Percentiles rank a stretch among this genome's conserved stretches.
These are phyloP conservation scores for Enteromius viviparus DNA, from an alignment of 2,797 vertebrate species.

Conservation along the genomic window DNA sequence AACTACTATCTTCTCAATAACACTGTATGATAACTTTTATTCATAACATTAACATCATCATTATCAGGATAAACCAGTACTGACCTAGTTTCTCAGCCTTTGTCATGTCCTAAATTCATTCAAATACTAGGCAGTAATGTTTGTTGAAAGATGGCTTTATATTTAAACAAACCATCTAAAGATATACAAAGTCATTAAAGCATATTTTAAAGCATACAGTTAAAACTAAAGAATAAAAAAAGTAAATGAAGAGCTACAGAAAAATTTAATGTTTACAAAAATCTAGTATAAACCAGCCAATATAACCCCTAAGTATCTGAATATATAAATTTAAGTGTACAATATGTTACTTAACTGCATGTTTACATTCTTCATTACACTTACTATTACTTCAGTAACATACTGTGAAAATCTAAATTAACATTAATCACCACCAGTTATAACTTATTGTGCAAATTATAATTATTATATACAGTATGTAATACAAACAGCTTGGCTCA, in stretches of 20 bases:
- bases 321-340: not conserved
- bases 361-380: not conserved
- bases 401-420: not conserved
- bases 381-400: not conserved
- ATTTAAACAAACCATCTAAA: not conserved
- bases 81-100: conserved; percentile 7
- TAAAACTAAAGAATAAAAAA: not conserved
- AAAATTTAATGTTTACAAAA: not conserved
- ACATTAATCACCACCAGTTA: not conserved
- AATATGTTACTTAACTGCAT: not conserved
- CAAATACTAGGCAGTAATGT: not conserved
- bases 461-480: not conserved
- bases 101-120: conserved; percentile 1
- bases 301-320: not conserved
- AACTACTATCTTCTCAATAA: not conserved
- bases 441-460: not conserved
- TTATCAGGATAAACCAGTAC: not conserved
- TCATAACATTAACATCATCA: not conserved
- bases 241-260: not conserved
- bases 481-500: not conserved
- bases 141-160: not conserved
- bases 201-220: not conserved
- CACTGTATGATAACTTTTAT: not conserved
- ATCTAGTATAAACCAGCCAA: not conserved
- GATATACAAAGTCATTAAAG: not conserved